Evolutionary conservation across 2,113 vertebrate genomes (phyloP), one percentile per base, ranked within the genome.

Genomic region (Dromaius novaehollandiae): DNA sequence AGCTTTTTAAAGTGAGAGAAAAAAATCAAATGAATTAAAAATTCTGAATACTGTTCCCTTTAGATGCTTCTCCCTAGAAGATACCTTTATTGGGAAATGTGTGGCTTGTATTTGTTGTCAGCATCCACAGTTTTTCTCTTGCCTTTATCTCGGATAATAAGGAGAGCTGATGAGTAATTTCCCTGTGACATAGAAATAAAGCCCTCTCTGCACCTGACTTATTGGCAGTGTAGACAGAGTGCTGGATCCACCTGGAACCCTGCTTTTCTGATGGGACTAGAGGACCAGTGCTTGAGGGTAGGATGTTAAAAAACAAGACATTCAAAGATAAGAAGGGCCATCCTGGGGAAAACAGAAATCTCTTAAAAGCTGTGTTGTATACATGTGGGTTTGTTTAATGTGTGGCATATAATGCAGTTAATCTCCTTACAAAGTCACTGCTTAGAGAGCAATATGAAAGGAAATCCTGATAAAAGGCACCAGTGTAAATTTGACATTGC

Each of bases 381-480:
- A 92, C 77, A 68, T 88, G 82, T 78, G 82, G 28, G 87, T 90
- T 97, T 97, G 91, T 96, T 97, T 95, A 96, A 97, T 93, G 93
- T 81, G 79, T 96, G 91, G 38, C 86, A 94, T 97, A 95, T 89
- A 91, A 96, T 95, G 88, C 89, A 95, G 84, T 86, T 95, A 96
- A 96, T 93, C 87, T 95, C 82, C 89, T 96, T 96, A 96, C 82
- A 95, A 77, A 94, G 89, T 89, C 89, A 86, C 81, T 96, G 89
- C 95, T 96, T 96, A 96, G 93, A 96, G 87, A 97, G 95, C 82
- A 95, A 84, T 96, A 94, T 91, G 85, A 92, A 89, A 95, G 92
- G 90, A 95, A 91, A 97, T 95, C 71, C 90, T 90, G 93, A 95
- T 92, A 96, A 95, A 94, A 96, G 87, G 87, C 92, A 93, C 61